Evolutionary conservation across 2,113 vertebrate species (phyloP).

Genomic region (Ceuthmochares aereus): DNA sequence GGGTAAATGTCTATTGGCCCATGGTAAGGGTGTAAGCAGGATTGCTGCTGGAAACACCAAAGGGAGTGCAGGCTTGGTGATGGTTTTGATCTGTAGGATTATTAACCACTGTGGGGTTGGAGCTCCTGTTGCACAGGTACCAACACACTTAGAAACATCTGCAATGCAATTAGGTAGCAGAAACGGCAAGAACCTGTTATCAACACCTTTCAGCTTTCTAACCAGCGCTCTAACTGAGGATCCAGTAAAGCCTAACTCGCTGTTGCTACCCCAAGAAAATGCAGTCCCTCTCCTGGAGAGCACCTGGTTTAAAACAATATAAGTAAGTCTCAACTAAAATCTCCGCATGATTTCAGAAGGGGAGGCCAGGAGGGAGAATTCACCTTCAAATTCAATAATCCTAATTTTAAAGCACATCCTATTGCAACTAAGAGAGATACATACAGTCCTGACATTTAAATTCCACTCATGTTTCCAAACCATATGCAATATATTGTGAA

Average conservation of each 20-base stretch:
- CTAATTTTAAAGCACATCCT: neutral
- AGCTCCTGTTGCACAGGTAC: neutral
- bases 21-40: neutral
- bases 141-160: neutral
- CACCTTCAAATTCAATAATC: neutral
- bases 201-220: neutral
- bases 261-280: neutral
- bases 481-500: neutral
- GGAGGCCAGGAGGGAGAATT: neutral
- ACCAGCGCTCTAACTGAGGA: neutral
- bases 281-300: neutral
- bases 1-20: neutral
- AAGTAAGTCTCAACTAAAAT: neutral
- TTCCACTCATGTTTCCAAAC: neutral
- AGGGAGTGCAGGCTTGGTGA: rapidly evolving
- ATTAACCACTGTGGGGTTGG: neutral
- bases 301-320: neutral
- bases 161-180: rapidly evolving
- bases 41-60: neutral
- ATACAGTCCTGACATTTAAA: neutral
- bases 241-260: neutral
- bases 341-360: neutral
- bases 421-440: neutral
- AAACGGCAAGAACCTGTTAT: neutral
- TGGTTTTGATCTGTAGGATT: neutral